Evolutionary conservation across 2,888 invertebrate genomes (phyloP).

Genomic region (Apotomis betuletana): DNA sequence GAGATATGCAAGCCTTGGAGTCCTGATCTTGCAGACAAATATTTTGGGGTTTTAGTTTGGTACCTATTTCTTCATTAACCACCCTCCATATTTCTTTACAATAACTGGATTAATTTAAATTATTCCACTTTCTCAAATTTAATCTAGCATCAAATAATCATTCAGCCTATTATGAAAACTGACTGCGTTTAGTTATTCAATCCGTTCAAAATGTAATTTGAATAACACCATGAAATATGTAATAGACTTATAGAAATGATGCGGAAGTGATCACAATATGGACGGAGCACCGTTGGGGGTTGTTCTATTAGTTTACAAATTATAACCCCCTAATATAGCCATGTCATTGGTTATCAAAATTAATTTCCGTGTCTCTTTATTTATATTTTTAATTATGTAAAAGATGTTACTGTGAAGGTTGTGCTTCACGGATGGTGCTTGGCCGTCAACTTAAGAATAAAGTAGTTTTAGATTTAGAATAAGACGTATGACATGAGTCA

Average conservation of each 20-base stretch:
- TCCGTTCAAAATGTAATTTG: slow-evolving; percentile 9
- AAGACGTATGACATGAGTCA: no score
- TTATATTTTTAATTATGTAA: no score
- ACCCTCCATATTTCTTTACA: no score
- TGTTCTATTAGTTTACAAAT: slow-evolving; percentile 14
- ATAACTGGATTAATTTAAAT: neutral
- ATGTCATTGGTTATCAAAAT: neutral
- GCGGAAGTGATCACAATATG: slow-evolving; percentile 24
- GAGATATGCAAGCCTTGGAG: no score
- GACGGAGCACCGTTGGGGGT: slow-evolving; percentile 18
- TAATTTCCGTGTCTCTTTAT: neutral
- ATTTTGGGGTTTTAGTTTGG: no score
- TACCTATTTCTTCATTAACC: no score
- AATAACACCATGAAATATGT: slow-evolving; percentile 17
- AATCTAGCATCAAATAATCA: slow-evolving; percentile 10
- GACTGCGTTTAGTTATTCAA: slow-evolving; percentile 19
- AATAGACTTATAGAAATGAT: slow-evolving; percentile 2
- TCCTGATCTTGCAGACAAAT: no score
- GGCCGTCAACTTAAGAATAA: no score
- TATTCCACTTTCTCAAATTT: neutral
- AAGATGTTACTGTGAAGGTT: no score
- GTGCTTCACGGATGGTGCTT: no score
- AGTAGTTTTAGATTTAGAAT: no score
- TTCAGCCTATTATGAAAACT: slow-evolving; percentile 2
- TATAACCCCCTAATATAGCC: neutral